Evolutionary conservation across 2,797 vertebrate genomes (phyloP), one percentile per base, ranked within the genome.

Genomic region (Hozukius guyotensis): DNA sequence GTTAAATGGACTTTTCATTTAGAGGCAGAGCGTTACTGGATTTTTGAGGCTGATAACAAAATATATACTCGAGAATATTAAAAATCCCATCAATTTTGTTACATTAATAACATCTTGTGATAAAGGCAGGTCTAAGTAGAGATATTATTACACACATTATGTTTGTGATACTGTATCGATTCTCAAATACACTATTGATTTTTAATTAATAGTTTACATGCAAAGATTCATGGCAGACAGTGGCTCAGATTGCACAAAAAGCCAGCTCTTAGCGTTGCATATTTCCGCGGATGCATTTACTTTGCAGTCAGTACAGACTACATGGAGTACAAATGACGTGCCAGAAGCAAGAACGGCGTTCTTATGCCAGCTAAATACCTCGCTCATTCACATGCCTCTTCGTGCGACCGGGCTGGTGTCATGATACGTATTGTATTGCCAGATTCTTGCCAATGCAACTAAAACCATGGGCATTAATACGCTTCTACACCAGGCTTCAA

Each of bases 1-100:
- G 20, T 64, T 49, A 69, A 70, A 62, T n/a, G 7, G 22, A 42
- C 6, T 12, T 65, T 74, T 81, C 56, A 78, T 83, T 77, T 66
- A 12, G 24, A 49, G 46, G 16, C 22, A 3, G 2, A 32, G 49
- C 49, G 9, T 53, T 29, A 31, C 16, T 34, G 31, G 34, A 8
- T 38, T 63, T 59, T 16, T 13, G 0, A 20, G 13, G 49, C 16
- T 53, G 27, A 20, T n/a, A 42, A 65, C 1, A 56, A 38, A 31
- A 64, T 31, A 4, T 57, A 8, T 60, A 59, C 22, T 42, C 9
- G 1, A 27, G 12, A 68, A 57, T 38, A 53, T 46, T 32, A 71
- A 49, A 63, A 52, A 52, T 20, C 49, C 9, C 49, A n/a, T 20
- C 8, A 52, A 46, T 56, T 24, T 38, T 24, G 29, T 29, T 27